A percentile compares a stretch with the other conserved stretches of the same genome.
Conservation (phyloP, 1,140 invertebrate species). For the Pomacea maculata region DNA sequence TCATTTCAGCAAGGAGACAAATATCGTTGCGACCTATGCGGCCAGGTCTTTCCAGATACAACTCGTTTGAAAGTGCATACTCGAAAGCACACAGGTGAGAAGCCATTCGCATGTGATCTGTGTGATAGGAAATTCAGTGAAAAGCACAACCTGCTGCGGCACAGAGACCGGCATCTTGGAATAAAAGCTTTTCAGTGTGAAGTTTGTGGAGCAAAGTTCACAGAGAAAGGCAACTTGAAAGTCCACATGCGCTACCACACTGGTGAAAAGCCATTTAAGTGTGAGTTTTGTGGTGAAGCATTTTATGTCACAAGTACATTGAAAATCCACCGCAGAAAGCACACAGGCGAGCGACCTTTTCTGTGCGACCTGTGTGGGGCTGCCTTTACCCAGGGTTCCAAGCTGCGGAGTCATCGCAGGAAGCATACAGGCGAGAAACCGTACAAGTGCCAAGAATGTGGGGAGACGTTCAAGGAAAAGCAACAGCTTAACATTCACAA, state of each 20-base stretch:
- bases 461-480: conserved; percentile 75
- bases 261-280: conserved; percentile 87
- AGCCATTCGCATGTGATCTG: conserved; percentile 20
- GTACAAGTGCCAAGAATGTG: conserved; percentile 77
- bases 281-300: conserved; percentile 80
- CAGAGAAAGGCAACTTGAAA: conserved; percentile 82
- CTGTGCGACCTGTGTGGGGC: conserved; percentile 33
- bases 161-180: conserved; percentile 15
- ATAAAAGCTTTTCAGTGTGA: conserved; percentile 10
- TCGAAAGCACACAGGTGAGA: conserved; percentile 22
- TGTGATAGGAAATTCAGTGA: conserved; percentile 14
- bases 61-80: conserved; percentile 11
- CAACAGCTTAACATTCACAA: conserved; percentile 22
- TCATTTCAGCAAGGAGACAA: conserved; percentile 1
- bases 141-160: conserved; percentile 12
- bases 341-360: conserved; percentile 28
- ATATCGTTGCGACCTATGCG: conserved; percentile 6
- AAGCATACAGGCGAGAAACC: conserved; percentile 90
- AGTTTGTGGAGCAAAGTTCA: conserved; percentile 71
- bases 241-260: conserved; percentile 74
- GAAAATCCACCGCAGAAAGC: conserved; percentile 10
- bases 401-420: conserved; percentile 80
- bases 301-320: conserved; percentile 5
- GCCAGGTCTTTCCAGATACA: conserved; percentile 13
- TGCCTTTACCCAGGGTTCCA: conserved; percentile 28